Percentiles rank a stretch among this genome's conserved stretches.
phyloP scores from a whole-genome alignment of 2,797 vertebrate genomes.

The Bradypus variegatus region DNA sequence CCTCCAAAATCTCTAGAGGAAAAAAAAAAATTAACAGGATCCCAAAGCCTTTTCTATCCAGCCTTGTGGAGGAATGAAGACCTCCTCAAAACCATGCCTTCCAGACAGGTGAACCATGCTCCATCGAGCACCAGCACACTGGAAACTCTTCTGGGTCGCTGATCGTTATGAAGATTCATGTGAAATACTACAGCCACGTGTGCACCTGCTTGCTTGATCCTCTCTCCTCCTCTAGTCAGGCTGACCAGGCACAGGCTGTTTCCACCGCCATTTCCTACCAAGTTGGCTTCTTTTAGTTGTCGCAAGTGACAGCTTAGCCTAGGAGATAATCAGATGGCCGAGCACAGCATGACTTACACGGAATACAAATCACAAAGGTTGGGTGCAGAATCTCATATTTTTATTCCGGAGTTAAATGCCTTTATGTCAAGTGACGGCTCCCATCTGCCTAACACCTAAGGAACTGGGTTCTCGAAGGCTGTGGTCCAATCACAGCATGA shows the following conservation, averaged over 20 bases:
- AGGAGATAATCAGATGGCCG: not conserved
- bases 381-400: not conserved
- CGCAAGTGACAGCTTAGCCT: not conserved
- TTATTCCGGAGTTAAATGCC: not conserved
- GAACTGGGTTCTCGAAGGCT: not conserved
- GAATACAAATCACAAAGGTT: not conserved
- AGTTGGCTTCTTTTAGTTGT: not conserved
- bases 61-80: not conserved
- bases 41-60: not conserved
- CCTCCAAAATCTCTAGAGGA: conserved; percentile 18
- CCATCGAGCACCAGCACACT: not conserved
- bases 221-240: not conserved
- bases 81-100: not conserved
- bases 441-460: not conserved
- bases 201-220: not conserved
- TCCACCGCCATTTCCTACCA: not conserved
- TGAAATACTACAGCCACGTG: not conserved
- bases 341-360: not conserved
- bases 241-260: not conserved
- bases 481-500: not conserved
- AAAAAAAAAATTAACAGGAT: not conserved
- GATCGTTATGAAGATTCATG: not conserved
- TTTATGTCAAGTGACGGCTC: not conserved
- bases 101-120: not conserved
- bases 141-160: not conserved